phyloP scores from a whole-genome alignment of 64 coral and sea anemone genomes.

The Actinia equina region DNA sequence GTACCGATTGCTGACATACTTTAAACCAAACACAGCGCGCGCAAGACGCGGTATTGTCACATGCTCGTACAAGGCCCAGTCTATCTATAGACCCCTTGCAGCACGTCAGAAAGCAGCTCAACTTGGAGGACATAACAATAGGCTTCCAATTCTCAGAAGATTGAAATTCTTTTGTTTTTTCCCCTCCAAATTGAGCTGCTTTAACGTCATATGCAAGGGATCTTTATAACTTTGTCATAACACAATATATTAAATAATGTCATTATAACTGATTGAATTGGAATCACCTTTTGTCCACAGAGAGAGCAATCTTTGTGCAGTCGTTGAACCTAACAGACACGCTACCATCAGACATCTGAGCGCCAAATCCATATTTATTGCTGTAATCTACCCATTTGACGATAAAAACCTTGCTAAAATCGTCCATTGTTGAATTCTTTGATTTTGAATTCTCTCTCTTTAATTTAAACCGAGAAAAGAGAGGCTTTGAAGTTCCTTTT shows the following conservation, averaged over 20 bases:
- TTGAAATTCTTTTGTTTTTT: too few species aligned
- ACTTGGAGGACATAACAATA: too few species aligned
- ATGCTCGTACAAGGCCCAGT: too few species aligned
- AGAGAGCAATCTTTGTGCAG: conserved; percentile 78
- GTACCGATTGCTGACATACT: too few species aligned
- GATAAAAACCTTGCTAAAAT: conserved; percentile 33
- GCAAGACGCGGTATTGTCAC: too few species aligned
- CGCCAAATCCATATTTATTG: conserved; percentile 97
- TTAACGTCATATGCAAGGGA: too few species aligned
- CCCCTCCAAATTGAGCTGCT: too few species aligned
- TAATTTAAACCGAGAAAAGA: neutral
- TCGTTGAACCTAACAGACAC: conserved; percentile 94
- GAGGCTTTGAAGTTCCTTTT: neutral
- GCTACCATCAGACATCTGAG: conserved; percentile 89
- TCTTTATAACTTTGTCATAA: neutral
- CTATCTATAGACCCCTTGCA: too few species aligned
- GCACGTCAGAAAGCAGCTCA: too few species aligned
- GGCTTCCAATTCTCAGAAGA: too few species aligned
- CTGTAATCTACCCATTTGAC: conserved; percentile 98
- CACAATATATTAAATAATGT: too few species aligned
- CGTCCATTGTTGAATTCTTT: neutral
- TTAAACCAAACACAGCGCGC: too few species aligned
- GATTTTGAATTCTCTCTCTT: conserved; percentile 6
- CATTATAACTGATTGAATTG: neutral
- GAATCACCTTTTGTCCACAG: conserved; percentile 72